Conservation (phyloP, 2,888 invertebrate genomes). For the Bembecia ichneumoniformis region DNA sequence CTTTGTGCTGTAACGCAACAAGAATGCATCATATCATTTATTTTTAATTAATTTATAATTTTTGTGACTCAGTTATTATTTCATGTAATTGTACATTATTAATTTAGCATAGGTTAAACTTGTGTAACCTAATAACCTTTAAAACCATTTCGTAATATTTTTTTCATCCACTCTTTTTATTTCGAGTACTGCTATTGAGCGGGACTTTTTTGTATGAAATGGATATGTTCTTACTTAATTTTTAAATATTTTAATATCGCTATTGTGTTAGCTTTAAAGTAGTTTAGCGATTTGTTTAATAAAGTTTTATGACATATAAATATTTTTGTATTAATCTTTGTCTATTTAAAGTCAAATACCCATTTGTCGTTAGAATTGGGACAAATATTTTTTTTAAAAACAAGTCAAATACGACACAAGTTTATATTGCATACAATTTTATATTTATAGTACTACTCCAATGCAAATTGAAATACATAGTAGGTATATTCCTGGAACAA, state of each 20-base stretch:
- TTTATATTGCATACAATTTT: no score
- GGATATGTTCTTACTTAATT: slow-evolving; percentile 25
- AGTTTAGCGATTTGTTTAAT: slow-evolving; percentile 1
- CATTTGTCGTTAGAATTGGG: no score
- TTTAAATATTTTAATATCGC: slow-evolving; percentile 18
- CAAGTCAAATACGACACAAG: no score
- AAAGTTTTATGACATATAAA: slow-evolving; percentile 5
- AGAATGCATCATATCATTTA: slow-evolving; percentile 74
- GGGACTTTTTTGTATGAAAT: slow-evolving; percentile 71
- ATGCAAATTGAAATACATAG: no score
- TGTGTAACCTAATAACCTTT: slow-evolving; percentile 18
- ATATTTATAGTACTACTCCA: no score
- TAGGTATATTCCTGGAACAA: no score
- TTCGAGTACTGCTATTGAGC: slow-evolving; percentile 35
- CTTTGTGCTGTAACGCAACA: slow-evolving; percentile 48
- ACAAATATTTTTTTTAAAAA: no score
- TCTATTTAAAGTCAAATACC: slow-evolving; percentile 2
- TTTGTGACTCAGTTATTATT: slow-evolving; percentile 46
- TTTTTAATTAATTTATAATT: slow-evolving; percentile 65
- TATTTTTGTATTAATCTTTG: neutral
- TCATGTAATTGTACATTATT: slow-evolving; percentile 35
- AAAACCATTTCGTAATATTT: slow-evolving; percentile 32
- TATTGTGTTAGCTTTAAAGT: slow-evolving; percentile 2
- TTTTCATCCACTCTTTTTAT: slow-evolving; percentile 11
- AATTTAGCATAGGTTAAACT: slow-evolving; percentile 17